Base-by-base conservation (phyloP, 2,797 vertebrate species). In the Lemur catta region DNA sequence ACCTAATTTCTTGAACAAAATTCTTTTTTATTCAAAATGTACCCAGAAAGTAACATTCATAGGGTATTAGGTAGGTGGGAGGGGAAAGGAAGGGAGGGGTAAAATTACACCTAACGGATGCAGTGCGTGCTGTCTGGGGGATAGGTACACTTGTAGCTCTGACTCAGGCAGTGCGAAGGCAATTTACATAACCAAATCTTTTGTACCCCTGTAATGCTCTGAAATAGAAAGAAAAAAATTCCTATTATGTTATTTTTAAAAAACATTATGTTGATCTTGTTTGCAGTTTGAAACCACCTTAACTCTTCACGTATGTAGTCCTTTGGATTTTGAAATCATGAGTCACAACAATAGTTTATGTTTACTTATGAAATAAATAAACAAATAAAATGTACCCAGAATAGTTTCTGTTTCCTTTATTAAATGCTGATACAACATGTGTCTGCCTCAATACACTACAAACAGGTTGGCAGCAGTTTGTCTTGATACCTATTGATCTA, bases 11-110 rank as follows among this genome's bases (percentile, higher is more conserved):
- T 74, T 65, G 22, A 38, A 75, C 10, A 92, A 86, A 78, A 80
- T 63, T 46, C 4, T 93, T 85, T 86, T 88, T n/a, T 75, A 41
- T 55, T 94, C 90, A 91, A 94, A 46, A 30, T n/a, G 41, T 38
- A 78, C 12, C 1, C 6, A 80, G 24, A 57, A 57, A 26, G 55
- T 57, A 26, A 57, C 55, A 57, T 57, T 57, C 55, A 57, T 57
- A 57, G 55, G 55, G 55, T 57, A 22, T 24, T 57, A 57, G 55
- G 22, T 57, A 57, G 22, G 55, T 57, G 55, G 55, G 55, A 57
- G 55, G 22, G 9, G 55, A 9, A 24, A 10, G 3, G 55, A 22
- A 20, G 22, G 55, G 7, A 57, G 24, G 9, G 22, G 55, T 57
- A 57, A 57, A 57, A 26, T 57, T 55, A 57, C 22, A 57, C 55